Evolutionary conservation across 2,113 vertebrate species (phyloP).

Genomic region (Strigops habroptila): DNA sequence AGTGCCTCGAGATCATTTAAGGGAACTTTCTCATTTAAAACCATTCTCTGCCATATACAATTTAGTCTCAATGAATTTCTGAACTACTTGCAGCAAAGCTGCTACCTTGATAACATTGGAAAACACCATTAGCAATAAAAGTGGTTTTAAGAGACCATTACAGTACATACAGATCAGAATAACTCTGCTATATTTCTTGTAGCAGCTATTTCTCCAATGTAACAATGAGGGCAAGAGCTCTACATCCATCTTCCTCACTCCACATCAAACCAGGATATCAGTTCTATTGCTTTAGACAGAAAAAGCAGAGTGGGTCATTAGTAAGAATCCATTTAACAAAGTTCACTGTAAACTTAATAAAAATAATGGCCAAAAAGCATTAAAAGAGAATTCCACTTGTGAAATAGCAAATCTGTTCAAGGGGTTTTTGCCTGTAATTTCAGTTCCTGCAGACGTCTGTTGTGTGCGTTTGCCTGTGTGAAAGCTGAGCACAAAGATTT

Average conservation of each 20-base stretch:
- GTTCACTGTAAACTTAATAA: constrained; percentile 17
- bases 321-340: constrained; percentile 7
- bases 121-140: constrained; percentile 31
- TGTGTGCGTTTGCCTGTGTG: neutral
- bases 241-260: neutral
- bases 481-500: constrained; percentile 25
- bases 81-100: neutral
- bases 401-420: constrained; percentile 5
- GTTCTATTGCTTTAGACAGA: neutral
- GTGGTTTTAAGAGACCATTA: constrained; percentile 14
- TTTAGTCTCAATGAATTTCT: neutral
- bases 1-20: neutral
- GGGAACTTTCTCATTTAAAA: neutral
- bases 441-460: neutral
- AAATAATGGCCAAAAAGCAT: constrained; percentile 30
- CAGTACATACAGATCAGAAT: neutral
- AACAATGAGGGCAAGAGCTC: neutral
- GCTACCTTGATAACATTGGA: neutral
- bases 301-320: neutral
- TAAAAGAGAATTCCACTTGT: neutral
- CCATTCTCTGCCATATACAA: neutral
- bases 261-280: neutral
- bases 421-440: neutral
- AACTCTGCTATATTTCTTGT: neutral
- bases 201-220: constrained; percentile 9